A percentile compares a stretch with the other conserved stretches of the same genome.
These are phyloP conservation scores for Panagrolaimus sp. DNA, from an alignment of 1,140 invertebrate genomes.

Conservation along the genomic window DNA sequence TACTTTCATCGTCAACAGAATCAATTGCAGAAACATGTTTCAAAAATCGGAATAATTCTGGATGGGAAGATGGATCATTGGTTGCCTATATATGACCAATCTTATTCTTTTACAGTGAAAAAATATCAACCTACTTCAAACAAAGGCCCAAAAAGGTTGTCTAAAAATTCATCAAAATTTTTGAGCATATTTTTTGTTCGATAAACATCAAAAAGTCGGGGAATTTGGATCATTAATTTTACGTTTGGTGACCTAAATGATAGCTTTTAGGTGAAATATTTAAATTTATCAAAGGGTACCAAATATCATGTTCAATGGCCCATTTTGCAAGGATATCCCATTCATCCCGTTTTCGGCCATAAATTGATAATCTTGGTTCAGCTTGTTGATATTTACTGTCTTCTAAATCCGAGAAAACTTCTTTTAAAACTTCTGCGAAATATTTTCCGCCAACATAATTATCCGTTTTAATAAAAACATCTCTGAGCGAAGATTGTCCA, in stretches of 20 bases:
- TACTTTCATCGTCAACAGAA: conserved; percentile 98
- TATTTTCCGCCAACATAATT: conserved; percentile 93
- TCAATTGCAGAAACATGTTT: conserved; percentile 83
- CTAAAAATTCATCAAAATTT: conserved; percentile 90
- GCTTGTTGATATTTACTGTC: conserved; percentile 99
- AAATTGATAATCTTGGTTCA: conserved; percentile 91
- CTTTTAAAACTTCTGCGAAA: conserved; percentile 95
- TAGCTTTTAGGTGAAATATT: too few relatives aligned
- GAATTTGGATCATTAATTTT: conserved; percentile 58
- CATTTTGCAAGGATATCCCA: conserved; percentile 94
- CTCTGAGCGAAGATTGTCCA: conserved; percentile 85
- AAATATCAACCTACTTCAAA: too few relatives aligned
- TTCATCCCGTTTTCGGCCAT: conserved; percentile 83
- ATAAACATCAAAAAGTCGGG: conserved; percentile 75
- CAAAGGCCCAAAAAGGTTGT: conserved; percentile 89
- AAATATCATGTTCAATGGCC: conserved; percentile 73
- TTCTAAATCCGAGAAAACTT: conserved; percentile 87
- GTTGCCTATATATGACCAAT: too few relatives aligned
- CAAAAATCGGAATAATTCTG: conserved; percentile 86
- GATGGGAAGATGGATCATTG: conserved; percentile 82
- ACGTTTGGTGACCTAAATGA: conserved; percentile 56
- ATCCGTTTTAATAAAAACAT: conserved; percentile 98
- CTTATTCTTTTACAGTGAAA: too few relatives aligned
- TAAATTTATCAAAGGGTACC: too few relatives aligned
- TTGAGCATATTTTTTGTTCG: conserved; percentile 86